These are phyloP conservation scores for Perognathus longimembris DNA, from an alignment of 2,113 vertebrate genomes.

Conservation along the genomic window DNA sequence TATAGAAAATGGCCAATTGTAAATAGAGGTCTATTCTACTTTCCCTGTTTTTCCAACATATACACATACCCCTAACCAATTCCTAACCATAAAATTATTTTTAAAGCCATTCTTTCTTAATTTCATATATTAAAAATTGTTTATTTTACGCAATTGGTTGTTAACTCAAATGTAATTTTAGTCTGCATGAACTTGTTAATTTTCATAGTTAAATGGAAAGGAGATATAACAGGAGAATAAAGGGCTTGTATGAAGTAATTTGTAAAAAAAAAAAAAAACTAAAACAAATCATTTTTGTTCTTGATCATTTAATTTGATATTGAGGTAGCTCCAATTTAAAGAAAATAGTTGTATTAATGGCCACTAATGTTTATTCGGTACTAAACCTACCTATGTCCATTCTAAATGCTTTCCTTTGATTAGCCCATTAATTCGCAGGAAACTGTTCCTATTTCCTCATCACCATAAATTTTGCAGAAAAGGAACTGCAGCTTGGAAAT, in stretches of 20 bases:
- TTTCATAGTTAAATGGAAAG: constrained; percentile 20
- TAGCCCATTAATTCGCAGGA: constrained; percentile 24
- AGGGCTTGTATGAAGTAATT: constrained; percentile 52
- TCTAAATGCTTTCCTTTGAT: constrained; percentile 48
- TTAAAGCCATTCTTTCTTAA: constrained; percentile 40
- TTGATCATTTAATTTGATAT: constrained; percentile 35
- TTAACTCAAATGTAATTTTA: background rate
- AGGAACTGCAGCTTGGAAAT: constrained; percentile 9
- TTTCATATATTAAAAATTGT: constrained; percentile 14
- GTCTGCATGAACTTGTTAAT: constrained; percentile 20
- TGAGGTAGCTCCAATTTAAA: constrained; percentile 24
- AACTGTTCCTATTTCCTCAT: background rate
- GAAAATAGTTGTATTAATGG: constrained; percentile 26
- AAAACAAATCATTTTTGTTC: background rate
- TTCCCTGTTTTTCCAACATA: background rate
- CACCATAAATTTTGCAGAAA: background rate
- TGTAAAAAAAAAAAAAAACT: background rate
- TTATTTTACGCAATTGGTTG: constrained; percentile 1
- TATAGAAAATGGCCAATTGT: constrained; percentile 46
- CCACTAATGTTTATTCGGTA: background rate
- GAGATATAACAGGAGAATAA: constrained; percentile 3
- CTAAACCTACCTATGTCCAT: background rate
- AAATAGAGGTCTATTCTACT: constrained; percentile 13
- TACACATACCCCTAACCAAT: background rate
- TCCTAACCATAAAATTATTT: constrained; percentile 45